Conservation (phyloP, 2,888 invertebrate genomes). For the Pimpla rufipes region DNA sequence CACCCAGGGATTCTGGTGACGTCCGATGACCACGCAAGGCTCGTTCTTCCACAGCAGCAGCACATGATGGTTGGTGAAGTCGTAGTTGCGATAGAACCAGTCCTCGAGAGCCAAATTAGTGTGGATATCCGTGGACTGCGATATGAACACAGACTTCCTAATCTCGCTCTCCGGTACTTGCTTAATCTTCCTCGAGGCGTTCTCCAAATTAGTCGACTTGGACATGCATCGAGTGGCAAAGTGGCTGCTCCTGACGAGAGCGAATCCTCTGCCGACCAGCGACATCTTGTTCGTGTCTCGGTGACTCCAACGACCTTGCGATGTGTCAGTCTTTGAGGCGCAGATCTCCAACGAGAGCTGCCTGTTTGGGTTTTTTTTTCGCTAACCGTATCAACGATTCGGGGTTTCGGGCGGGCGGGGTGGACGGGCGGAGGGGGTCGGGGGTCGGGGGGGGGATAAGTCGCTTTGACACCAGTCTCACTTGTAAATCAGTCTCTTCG, state of each 20-base stretch:
- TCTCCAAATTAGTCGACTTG: slow-evolving; percentile 73
- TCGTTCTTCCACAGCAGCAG: slow-evolving; percentile 97
- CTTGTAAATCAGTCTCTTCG: slow-evolving; percentile 60
- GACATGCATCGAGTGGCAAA: slow-evolving; percentile 81
- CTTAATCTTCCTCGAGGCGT: slow-evolving; percentile 71
- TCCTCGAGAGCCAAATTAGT: slow-evolving; percentile 98
- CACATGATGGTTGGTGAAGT: slow-evolving; percentile 93
- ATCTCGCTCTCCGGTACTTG: slow-evolving; percentile 86
- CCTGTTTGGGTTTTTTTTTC: slow-evolving; percentile 33
- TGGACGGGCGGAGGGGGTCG: not conserved
- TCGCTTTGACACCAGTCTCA: slow-evolving; percentile 17
- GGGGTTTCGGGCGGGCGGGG: not conserved
- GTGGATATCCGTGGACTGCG: slow-evolving; percentile 95
- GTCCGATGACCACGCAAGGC: slow-evolving; percentile 97
- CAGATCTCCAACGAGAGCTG: not conserved
- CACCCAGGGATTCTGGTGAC: slow-evolving; percentile 98
- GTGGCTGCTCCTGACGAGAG: slow-evolving; percentile 85
- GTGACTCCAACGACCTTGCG: not conserved
- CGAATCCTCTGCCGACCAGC: slow-evolving; percentile 86
- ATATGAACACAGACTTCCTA: slow-evolving; percentile 95
- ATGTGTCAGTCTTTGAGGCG: slow-evolving; percentile 37
- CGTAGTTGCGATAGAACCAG: slow-evolving; percentile 96
- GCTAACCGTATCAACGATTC: slow-evolving; percentile 24
- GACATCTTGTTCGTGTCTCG: slow-evolving; percentile 84
- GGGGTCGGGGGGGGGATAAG: not conserved